Conservation (phyloP, 2,113 vertebrate genomes). For the Mystacornis crossleyi region DNA sequence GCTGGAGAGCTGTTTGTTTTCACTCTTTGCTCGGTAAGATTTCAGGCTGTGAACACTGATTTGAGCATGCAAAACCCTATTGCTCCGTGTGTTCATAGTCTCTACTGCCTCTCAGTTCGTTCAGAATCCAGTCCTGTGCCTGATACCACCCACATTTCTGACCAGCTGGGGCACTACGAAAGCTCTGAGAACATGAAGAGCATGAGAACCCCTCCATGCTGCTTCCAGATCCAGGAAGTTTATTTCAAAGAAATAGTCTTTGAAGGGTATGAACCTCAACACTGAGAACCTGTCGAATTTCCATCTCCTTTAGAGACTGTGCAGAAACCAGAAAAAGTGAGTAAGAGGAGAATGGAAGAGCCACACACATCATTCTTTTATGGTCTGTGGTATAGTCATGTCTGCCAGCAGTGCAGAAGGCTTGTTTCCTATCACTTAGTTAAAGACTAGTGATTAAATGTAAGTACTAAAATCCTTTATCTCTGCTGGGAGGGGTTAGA, state of each 20-base stretch:
- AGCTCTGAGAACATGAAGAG: constrained; percentile 75
- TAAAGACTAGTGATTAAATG: not conserved
- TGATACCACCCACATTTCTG: constrained; percentile 66
- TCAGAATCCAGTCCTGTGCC: constrained; percentile 76
- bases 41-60: not conserved
- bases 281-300: not conserved
- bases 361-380: not conserved
- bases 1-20: not conserved
- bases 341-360: not conserved
- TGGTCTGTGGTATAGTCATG: not conserved
- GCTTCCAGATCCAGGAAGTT: constrained; percentile 69
- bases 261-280: not conserved
- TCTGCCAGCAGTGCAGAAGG: not conserved
- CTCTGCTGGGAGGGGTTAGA: not conserved
- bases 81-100: not conserved
- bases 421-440: not conserved
- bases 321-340: not conserved
- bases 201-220: constrained; percentile 72
- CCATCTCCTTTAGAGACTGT: not conserved
- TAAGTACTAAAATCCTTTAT: not conserved
- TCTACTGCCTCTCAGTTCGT: constrained; percentile 40
- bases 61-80: not conserved
- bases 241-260: not conserved
- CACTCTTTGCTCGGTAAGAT: not conserved
- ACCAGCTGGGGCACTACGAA: constrained; percentile 71